Percentiles rank a stretch among this genome's conserved stretches.
Evolutionary conservation across 2,113 vertebrate genomes (phyloP).

Genomic region (Callionymus lyra): DNA sequence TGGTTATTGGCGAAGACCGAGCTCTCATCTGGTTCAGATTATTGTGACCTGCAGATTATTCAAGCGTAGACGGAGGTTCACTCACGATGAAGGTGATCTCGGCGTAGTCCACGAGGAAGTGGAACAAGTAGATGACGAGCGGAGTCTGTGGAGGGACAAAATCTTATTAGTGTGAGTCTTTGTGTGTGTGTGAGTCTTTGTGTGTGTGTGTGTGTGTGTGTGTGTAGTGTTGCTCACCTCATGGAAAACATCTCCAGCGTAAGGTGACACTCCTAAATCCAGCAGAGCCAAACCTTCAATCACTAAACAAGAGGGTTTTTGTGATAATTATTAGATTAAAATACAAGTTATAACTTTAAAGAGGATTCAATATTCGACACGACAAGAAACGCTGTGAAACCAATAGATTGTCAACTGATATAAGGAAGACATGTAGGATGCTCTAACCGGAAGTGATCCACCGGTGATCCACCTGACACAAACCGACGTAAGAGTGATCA

Average conservation of each 20-base stretch:
- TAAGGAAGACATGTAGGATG: too few species aligned
- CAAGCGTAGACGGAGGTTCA: background rate
- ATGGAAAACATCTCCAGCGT: slow-evolving; percentile 94
- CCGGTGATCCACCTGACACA: too few species aligned
- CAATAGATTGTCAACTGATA: too few species aligned
- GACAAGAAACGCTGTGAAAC: too few species aligned
- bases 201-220: background rate
- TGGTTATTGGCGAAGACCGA: too few species aligned
- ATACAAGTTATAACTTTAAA: too few species aligned
- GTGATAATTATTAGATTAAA: too few species aligned
- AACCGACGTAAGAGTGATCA: too few species aligned
- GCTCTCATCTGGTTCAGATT: too few species aligned
- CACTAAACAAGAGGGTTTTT: slow-evolving; percentile 69
- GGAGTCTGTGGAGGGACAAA: slow-evolving; percentile 75
- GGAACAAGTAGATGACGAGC: slow-evolving; percentile 91
- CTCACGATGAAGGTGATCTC: slow-evolving; percentile 96
- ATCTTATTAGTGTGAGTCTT: background rate
- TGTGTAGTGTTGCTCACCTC: slow-evolving; percentile 75
- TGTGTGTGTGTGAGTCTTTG: background rate
- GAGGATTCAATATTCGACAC: too few species aligned
- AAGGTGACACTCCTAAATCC: slow-evolving; percentile 91
- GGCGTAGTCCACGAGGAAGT: slow-evolving; percentile 92
- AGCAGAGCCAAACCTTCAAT: slow-evolving; percentile 90
- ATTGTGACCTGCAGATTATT: too few species aligned
- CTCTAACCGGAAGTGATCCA: too few species aligned